Base-by-base conservation (phyloP, 1,140 invertebrate genomes). In the Drosophila ercepeae region DNA sequence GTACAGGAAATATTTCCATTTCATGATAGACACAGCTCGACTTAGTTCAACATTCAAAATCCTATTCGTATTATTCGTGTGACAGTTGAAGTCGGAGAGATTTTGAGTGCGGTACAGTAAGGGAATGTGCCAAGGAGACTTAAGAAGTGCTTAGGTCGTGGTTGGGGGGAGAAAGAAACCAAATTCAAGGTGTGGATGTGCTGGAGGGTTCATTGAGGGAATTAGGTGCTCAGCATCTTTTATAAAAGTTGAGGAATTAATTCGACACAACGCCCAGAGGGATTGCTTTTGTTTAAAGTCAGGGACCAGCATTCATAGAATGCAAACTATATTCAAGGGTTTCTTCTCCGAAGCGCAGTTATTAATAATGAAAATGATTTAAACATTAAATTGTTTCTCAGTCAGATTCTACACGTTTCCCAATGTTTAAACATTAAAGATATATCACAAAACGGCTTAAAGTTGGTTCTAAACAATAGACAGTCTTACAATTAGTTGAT, bases 1-100 rank as follows among this genome's bases (percentile, higher is more conserved):
- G 70, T 51, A 36, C 42, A 27, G 34, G 46, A 61, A 42, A 57
- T 58, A 73, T 86, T 84, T 81, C 81, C 76, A 86, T n/a, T n/a
- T n/a, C n/a, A n/a, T n/a, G n/a, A n/a, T n/a, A n/a, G n/a, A n/a
- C n/a, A n/a, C n/a, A n/a, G n/a, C n/a, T n/a, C n/a, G n/a, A n/a
- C n/a, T n/a, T n/a, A n/a, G n/a, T n/a, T n/a, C n/a, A n/a, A n/a
- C n/a, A n/a, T n/a, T n/a, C n/a, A 44, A 50, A 42, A 63, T 36
- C 9, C 1, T 49, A 50, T 65, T n/a, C n/a, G 44, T 65, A 23
- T 41, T n/a, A 53, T 68, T 49, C 44, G 57, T 73, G 49, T 73
- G 57, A 54, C 69, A 71, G 69, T 51, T 42, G 21, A 18, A 50
- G 48, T 29, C 41, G 32, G 16, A 19, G 36, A 23, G 36, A 50